Evolutionary conservation across 2,888 invertebrate genomes (phyloP), one percentile per base, ranked within the genome.

Genomic region (Megastigmus dorsalis): DNA sequence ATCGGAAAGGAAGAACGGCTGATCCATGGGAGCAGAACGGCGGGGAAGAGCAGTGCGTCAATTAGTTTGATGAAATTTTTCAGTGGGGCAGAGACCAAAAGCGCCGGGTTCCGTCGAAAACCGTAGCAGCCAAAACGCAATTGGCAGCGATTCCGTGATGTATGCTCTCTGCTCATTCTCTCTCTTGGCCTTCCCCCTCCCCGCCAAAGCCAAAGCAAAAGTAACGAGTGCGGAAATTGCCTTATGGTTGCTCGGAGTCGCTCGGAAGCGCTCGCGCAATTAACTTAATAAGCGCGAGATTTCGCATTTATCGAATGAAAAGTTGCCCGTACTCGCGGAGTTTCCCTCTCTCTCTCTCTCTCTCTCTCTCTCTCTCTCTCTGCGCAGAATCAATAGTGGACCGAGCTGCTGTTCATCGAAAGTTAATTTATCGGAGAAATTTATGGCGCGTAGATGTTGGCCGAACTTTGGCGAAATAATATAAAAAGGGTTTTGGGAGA

Each of bases 21-120:
- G 4, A 9, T 13, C 9, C 1, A 26, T 3, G 9, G 3, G 38
- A 30, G 59, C 23, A 18, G 13, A 5, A 2, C 15, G 41, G 13
- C 1, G 15, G 18, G 38, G 13, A 10, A 38, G 10, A 18, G 13
- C 57, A 15, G 28, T 13, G 45, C 54, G 36, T 48, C 67, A 68
- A 74, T 74, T 74, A 74, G 36, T 74, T 74, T 74, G 73, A 74
- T 74, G 73, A 18, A 55, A 74, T 62, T 74, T 62, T 68, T 62
- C 62, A n/a, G n/a, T n/a, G n/a, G 52, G 3, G 43, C 18, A 2
- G 48, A n/a, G 18, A 60, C 67, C 60, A 73, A 67, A 54, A 50
- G 2, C 15, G 41, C 50, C n/a, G n/a, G n/a, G 36, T 50, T 52
- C n/a, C 38, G 45, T 63, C 48, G 38, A 54, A 62, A 30, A 43